These are phyloP conservation scores for Euura lappo DNA, from an alignment of 1,140 invertebrate genomes.

Conservation along the genomic window DNA sequence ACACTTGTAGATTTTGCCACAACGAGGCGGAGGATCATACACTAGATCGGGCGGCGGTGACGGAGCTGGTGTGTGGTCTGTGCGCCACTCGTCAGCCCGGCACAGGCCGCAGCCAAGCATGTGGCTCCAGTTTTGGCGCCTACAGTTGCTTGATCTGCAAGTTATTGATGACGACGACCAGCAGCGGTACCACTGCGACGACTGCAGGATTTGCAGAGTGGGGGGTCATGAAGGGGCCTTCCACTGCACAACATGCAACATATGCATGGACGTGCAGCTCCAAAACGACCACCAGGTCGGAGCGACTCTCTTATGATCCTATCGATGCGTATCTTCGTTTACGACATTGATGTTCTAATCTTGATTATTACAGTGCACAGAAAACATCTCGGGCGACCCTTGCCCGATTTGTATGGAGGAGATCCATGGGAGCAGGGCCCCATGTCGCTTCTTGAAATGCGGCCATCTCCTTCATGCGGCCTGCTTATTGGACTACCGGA, in stretches of 20 bases:
- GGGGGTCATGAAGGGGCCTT: conserved; percentile 86
- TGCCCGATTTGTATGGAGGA: conserved; percentile 88
- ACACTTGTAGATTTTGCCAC: conserved; percentile 88
- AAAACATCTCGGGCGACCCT: conserved; percentile 83
- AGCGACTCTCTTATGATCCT: too few species aligned
- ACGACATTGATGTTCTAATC: too few species aligned
- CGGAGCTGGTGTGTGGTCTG: conserved; percentile 79
- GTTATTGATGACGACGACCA: conserved; percentile 90
- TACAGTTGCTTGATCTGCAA: conserved; percentile 88
- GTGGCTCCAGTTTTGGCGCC: conserved; percentile 79
- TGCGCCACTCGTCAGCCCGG: conserved; percentile 83
- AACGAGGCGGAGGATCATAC: conserved; percentile 85
- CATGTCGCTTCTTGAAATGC: conserved; percentile 85
- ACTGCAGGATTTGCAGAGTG: conserved; percentile 87
- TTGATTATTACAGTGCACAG: conserved; percentile 73
- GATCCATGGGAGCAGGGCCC: conserved; percentile 86
- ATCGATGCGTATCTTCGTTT: too few species aligned
- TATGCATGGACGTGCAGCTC: conserved; percentile 81
- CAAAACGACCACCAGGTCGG: conserved; percentile 81
- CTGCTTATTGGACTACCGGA: conserved; percentile 80
- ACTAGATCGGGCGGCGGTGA: conserved; percentile 81
- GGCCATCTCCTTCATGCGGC: conserved; percentile 83
- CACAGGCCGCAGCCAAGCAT: conserved; percentile 76
- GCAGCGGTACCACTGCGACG: conserved; percentile 87
- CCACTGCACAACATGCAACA: conserved; percentile 86